These are phyloP conservation scores for Cebus imitator DNA, from an alignment of 2,113 vertebrate genomes.

Conservation along the genomic window DNA sequence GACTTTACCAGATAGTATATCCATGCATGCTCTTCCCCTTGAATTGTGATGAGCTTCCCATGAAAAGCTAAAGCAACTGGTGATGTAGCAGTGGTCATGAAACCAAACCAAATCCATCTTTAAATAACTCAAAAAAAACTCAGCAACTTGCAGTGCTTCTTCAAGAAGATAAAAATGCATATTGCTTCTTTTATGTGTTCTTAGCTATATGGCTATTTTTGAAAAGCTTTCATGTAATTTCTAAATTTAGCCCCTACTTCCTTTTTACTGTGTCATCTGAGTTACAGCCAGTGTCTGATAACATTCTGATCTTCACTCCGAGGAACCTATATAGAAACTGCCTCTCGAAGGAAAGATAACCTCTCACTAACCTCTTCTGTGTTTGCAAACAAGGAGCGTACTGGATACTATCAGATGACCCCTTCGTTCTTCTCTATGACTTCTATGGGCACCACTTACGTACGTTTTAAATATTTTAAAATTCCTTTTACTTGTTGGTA, in stretches of 20 bases:
- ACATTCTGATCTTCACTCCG: slow-evolving; percentile 18
- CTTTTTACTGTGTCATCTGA: slow-evolving; percentile 42
- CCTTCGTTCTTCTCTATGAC: not conserved
- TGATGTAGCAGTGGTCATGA: not conserved
- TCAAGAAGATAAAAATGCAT: slow-evolving; percentile 28
- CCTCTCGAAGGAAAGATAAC: not conserved
- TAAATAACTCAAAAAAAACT: not conserved
- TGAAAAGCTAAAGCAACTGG: not conserved
- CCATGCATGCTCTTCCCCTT: not conserved
- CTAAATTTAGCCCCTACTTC: slow-evolving; percentile 62
- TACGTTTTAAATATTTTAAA: slow-evolving; percentile 10
- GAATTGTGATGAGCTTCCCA: slow-evolving; percentile 20
- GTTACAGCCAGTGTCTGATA: slow-evolving; percentile 15
- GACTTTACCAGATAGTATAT: not conserved
- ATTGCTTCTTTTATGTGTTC: not conserved
- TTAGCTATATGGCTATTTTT: slow-evolving; percentile 33
- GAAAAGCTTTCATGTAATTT: slow-evolving; percentile 54
- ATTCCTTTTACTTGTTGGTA: not conserved
- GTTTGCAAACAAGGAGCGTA: not conserved
- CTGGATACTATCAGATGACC: not conserved
- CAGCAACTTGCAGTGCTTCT: not conserved
- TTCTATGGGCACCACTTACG: not conserved
- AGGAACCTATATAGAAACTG: not conserved
- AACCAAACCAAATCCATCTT: slow-evolving; percentile 14
- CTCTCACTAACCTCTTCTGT: slow-evolving; percentile 18